These are phyloP conservation scores for Patella vulgata DNA, from an alignment of 1,140 invertebrate species.

Conservation along the genomic window DNA sequence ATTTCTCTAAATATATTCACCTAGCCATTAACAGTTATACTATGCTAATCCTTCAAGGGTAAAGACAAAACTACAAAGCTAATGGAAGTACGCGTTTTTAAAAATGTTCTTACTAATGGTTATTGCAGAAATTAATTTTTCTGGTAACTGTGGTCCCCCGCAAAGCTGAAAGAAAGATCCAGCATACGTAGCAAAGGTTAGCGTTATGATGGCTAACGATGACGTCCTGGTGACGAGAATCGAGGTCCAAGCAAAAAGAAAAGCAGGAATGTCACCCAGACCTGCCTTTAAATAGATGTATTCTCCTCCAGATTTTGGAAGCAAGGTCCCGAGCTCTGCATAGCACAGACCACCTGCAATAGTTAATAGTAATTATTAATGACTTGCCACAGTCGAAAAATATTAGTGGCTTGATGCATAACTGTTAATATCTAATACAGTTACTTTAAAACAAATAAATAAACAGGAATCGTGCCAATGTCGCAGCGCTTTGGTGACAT, in stretches of 20 bases:
- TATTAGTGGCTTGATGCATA: too few relatives aligned
- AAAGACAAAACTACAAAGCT: too few relatives aligned
- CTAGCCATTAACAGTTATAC: too few relatives aligned
- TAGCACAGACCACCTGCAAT: constrained; percentile 51
- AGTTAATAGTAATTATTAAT: too few relatives aligned
- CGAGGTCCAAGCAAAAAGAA: constrained; percentile 39
- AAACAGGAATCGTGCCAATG: too few relatives aligned
- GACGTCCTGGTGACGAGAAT: constrained; percentile 76
- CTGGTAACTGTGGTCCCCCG: constrained; percentile 39
- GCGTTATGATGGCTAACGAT: constrained; percentile 64
- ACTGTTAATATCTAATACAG: too few relatives aligned
- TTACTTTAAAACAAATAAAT: too few relatives aligned
- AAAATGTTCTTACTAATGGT: constrained; percentile 39
- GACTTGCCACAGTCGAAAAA: too few relatives aligned
- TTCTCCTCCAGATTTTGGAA: constrained; percentile 55
- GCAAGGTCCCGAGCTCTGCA: constrained; percentile 55
- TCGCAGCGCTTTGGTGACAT: too few relatives aligned
- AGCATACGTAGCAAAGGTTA: constrained; percentile 53
- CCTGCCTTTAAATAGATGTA: constrained; percentile 54
- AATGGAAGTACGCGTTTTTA: too few relatives aligned
- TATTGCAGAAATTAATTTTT: constrained; percentile 41
- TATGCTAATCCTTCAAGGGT: too few relatives aligned
- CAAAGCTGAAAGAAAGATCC: constrained; percentile 44
- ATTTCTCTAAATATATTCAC: too few relatives aligned
- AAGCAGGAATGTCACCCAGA: constrained; percentile 38